Conservation (phyloP, 2,113 vertebrate species). For the Bos taurus region DNA sequence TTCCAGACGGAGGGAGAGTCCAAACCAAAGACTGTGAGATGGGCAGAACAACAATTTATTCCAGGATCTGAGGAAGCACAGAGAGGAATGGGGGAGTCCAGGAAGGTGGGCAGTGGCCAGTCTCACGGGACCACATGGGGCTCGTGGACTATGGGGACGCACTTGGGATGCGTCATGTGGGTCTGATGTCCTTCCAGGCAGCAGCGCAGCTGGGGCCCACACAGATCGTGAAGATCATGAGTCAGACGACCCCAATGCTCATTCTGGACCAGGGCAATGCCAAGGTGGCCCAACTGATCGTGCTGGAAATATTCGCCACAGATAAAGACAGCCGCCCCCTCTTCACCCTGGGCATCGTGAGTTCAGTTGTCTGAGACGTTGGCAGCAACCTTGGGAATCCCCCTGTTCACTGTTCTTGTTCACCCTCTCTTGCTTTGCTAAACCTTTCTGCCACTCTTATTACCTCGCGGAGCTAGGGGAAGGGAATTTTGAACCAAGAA, state of each 20-base stretch:
- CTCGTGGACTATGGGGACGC: neutral
- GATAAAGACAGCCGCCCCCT: neutral
- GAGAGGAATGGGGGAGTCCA: neutral
- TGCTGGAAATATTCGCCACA: conserved; percentile 53
- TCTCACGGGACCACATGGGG: neutral
- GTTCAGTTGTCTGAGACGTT: neutral
- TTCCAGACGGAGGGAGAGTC: neutral
- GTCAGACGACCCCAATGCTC: neutral
- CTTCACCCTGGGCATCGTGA: conserved; percentile 72
- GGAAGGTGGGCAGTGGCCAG: neutral
- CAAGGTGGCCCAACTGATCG: conserved; percentile 35
- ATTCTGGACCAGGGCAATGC: neutral
- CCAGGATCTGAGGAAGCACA: neutral
- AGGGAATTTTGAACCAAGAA: neutral
- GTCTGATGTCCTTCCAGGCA: conserved; percentile 49
- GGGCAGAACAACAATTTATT: neutral
- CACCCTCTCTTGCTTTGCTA: neutral
- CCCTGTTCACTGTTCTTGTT: neutral
- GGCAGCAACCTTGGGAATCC: neutral
- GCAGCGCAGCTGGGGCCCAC: neutral
- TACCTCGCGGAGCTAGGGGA: no score
- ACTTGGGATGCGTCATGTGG: neutral
- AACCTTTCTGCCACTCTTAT: neutral
- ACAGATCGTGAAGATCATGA: conserved; percentile 48
- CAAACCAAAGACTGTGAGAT: neutral